Conservation (phyloP, 2,888 invertebrate genomes). For the Lycophotia porphyrea region DNA sequence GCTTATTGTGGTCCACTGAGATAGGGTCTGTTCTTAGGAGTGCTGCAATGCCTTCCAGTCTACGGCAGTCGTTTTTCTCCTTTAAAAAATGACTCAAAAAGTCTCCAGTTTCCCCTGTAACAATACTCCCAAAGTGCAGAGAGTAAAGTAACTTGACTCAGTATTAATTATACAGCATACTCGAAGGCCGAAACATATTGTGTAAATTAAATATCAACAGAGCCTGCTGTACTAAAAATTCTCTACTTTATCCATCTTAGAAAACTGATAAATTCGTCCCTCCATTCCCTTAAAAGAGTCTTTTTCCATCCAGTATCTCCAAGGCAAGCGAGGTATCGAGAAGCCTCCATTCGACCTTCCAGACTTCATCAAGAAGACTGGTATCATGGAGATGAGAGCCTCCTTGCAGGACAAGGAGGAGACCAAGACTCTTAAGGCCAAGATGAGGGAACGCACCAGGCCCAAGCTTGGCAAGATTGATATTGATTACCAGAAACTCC, state of each 20-base stretch:
- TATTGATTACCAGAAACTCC: slow-evolving; percentile 99
- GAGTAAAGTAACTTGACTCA: neutral
- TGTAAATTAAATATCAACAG: neutral
- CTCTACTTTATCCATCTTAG: neutral
- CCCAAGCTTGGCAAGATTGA: slow-evolving; percentile 99
- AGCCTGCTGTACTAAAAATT: neutral
- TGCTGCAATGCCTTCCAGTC: too few species aligned
- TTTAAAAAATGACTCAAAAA: neutral
- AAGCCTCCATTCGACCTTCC: slow-evolving; percentile 99
- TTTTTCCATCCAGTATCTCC: slow-evolving; percentile 91
- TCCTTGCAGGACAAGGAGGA: slow-evolving; percentile 99
- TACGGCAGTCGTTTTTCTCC: too few species aligned
- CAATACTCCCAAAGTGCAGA: neutral
- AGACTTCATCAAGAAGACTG: slow-evolving; percentile 99
- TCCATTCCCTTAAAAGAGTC: neutral
- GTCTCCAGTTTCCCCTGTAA: neutral
- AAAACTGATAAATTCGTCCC: neutral
- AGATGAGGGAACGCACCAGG: slow-evolving; percentile 98
- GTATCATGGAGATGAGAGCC: slow-evolving; percentile 99
- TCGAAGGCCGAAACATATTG: neutral
- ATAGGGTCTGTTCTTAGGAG: neutral
- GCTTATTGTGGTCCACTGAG: neutral
- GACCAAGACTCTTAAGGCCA: slow-evolving; percentile 97
- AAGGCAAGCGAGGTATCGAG: slow-evolving; percentile 99
- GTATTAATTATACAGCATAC: neutral